Base-by-base conservation (phyloP, 2,888 invertebrate genomes). In the Aquatica leii region DNA sequence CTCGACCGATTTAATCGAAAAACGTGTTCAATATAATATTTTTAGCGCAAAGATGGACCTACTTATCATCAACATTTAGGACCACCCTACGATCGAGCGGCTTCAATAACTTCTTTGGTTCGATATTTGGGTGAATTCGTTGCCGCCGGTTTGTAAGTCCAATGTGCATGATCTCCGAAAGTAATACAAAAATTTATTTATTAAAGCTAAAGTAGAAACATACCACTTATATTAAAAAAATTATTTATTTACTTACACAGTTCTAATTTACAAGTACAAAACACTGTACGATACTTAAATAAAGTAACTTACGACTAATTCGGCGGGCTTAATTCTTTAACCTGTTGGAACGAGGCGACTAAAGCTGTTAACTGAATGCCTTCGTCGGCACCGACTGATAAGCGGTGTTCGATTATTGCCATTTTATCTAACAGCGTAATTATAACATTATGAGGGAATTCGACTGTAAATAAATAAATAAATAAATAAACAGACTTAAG, bases 331-430 rank as follows among this genome's bases (percentile, higher is more conserved):
- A 86, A 82, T 69, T 90, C 87, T 65, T 94, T 86, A 9, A 90
- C 91, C 31, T 86, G 82, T 73, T 93, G 91, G 82, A 98, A 98
- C 4, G 93, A 90, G n/a, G 95, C 88, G 53, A 98, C 88, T 54
- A 99, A 85, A 0, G 95, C 90, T 58, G 94, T 90, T 12, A 97
- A 84, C 82, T 99, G 98, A 48, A 97, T 87, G 70, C 91, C 90
- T 82, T 99, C 99, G 77, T 88, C 92, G 67, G 95, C 92, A 20
- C 98, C 98, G 66, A 88, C 86, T 0, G 95, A 85, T 31, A 98
- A 83, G 34, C 96, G 86, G 77, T 24, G 24, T 24, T 24, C 98
- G 57, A 97, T 89, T 70, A 93, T 92, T 1, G 97, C 90, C 88
- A 99, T 87, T 82, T 94, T 93, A 46, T 92, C 90, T 54, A 98